Evolutionary conservation across 2,113 vertebrate species (phyloP), one percentile per base, ranked within the genome.

Genomic region (Vombatus ursinus): DNA sequence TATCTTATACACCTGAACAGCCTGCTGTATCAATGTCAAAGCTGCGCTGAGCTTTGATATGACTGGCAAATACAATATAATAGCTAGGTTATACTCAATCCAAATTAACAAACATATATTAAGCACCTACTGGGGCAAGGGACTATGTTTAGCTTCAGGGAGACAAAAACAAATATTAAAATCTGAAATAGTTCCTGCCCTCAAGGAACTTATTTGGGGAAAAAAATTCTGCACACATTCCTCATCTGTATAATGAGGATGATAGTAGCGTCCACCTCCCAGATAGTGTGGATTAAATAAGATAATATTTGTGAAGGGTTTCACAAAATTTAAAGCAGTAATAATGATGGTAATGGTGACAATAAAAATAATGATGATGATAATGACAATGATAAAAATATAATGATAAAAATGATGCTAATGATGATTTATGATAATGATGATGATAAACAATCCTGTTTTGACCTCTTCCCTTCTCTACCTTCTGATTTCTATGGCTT

Each of bases 1-100:
- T 2, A 84, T 89, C 84, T 44, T 93, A 91, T 10, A 90, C 91
- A 97, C 52, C 53, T 96, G 92, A 31, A 93, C 28, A 3, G 19
- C 92, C 95, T 93, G 94, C 8, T 90, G 91, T 92, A 92, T 91
- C 93, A 94, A 95, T 97, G 54, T 24, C 95, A 97, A 94, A 68
- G 0, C 51, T 96, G 57, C 68, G 89, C 68, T 96, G 54, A 92
- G 89, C 54, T 50, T 96, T 97, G 57, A 31, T 94, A 95, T 94
- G 93, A 95, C 92, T 93, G 96, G 94, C 48, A 19, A 44, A 12
- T 57, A 52, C 48, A 77, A 61, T 90, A 96, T 51, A 68, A 37
- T 68, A 68, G 61, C 19, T 84, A 84, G 68, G 7, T 84, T 44
- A 44, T n/a, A 84, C 19, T 44, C 19, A 44, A 44, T 44, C 19